Evolutionary conservation across 1,140 invertebrate genomes (phyloP), one percentile per base, ranked within the genome.

Genomic region (Tribolium castaneum): DNA sequence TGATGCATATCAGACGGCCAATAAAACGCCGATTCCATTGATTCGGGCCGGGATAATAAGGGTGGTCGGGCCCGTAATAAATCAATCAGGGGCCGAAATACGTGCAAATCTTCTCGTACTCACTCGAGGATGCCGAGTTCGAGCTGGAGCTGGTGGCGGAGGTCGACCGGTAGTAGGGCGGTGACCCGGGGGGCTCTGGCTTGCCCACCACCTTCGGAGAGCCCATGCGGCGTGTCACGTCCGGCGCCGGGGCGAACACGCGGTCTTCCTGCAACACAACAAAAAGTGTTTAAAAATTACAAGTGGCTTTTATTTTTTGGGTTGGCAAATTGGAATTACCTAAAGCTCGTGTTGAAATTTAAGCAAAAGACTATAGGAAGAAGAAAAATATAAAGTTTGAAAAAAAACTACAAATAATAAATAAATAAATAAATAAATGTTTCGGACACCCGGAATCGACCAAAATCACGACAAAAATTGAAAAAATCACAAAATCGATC

Each of bases 221-320:
- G 12, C 82, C 84, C 80, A 86, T 83, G 50, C 86, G 80, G 56
- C 84, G 78, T 5, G 86, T 86, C 12, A 86, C 85, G 76, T 86
- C 86, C 54, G 86, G 86, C 14, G 85, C 86, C 13, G 86, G 86
- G 51, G 82, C 84, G 74, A 86, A 85, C n/a, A 79, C 72, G 49
- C 84, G 76, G 70, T 86, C 85, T 10, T 86, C 85, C 86, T 86
- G 81, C 73, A 85, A 86, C 39, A 77, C 73, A 70, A 80, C 35
- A 19, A 19, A 19, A 19, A 19, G 2, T 19, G 16, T 19, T 19
- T 19, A 19, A 19, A 19, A 19, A 19, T 19, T 19, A 19, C 16
- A 1, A 1, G 16, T 19, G 2, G 2, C 2, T 19, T 19, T 19
- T 19, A 19, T 19, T 19, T n/a, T 19, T 19, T 19, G 16, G 16